Conservation (phyloP, 2,797 vertebrate species). For the Oreonectes daqikongensis region DNA sequence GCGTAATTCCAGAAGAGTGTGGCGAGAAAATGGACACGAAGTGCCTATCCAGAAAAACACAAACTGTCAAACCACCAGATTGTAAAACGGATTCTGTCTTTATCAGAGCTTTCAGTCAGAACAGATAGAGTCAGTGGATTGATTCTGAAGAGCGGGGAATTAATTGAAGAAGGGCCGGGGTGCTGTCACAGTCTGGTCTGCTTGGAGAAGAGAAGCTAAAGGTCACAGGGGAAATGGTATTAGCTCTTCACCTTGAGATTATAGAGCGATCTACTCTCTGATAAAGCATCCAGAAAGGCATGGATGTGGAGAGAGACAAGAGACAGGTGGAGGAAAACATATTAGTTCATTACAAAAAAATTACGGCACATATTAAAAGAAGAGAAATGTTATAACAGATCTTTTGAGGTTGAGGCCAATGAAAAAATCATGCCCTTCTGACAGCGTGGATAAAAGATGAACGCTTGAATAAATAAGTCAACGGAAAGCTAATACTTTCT, state of each 20-base stretch:
- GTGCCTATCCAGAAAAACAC: constrained; percentile 20
- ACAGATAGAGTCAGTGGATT: constrained; percentile 45
- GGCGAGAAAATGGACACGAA: constrained; percentile 25
- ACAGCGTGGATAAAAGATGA: constrained; percentile 7
- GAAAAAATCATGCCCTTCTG: neutral
- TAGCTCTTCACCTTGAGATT: constrained; percentile 52
- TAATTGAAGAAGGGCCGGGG: constrained; percentile 46
- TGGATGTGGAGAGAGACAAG: neutral
- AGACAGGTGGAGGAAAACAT: constrained; percentile 14
- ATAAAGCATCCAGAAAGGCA: constrained; percentile 34
- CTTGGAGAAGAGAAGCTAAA: constrained; percentile 31
- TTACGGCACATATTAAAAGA: constrained; percentile 4
- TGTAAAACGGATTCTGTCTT: constrained; percentile 45
- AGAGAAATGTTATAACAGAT: constrained; percentile 25
- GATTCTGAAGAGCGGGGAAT: constrained; percentile 52
- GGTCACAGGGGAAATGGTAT: constrained; percentile 50
- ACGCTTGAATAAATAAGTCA: constrained; percentile 28
- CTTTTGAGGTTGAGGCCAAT: neutral
- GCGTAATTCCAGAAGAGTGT: constrained; percentile 3
- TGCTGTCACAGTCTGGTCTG: constrained; percentile 34
- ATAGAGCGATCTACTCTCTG: constrained; percentile 41
- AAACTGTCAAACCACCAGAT: constrained; percentile 44
- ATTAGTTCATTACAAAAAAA: constrained; percentile 12
- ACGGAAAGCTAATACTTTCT: constrained; percentile 18
- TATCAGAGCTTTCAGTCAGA: constrained; percentile 45